Conservation (phyloP, 64 coral and sea anemone genomes). For the Platygyra sinensis region DNA sequence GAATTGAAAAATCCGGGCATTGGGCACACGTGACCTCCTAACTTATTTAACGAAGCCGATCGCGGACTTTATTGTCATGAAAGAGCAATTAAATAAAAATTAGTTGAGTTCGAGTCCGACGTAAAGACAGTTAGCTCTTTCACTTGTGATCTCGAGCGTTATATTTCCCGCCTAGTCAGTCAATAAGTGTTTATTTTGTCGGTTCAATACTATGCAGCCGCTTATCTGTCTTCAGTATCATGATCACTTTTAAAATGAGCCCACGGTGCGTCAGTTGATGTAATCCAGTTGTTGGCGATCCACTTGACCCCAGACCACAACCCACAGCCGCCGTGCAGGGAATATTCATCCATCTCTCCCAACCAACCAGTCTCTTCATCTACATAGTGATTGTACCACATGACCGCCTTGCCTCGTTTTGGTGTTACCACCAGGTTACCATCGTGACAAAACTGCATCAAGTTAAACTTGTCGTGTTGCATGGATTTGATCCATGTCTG, state of each 20-base stretch:
- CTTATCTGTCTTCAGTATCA: background rate
- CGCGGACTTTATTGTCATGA: no score
- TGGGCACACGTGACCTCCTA: no score
- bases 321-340: slow-evolving; percentile 78
- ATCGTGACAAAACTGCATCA: slow-evolving; percentile 62
- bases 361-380: slow-evolving; percentile 69
- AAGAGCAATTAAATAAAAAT: no score
- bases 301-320: slow-evolving; percentile 69
- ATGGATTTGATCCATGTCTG: slow-evolving; percentile 22
- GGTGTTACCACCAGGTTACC: slow-evolving; percentile 52
- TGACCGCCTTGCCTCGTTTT: slow-evolving; percentile 70
- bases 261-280: slow-evolving; percentile 37
- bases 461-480: slow-evolving; percentile 61
- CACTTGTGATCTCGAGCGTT: no score
- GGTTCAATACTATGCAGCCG: background rate
- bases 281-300: slow-evolving; percentile 80
- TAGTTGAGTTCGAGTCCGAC: no score
- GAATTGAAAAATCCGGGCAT: no score
- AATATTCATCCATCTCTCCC: slow-evolving; percentile 76
- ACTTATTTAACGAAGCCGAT: no score
- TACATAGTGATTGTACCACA: slow-evolving; percentile 85
- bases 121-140: no score
- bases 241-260: slow-evolving; percentile 46
- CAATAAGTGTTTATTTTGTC: no score
- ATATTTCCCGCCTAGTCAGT: no score